Evolutionary conservation across 2,113 vertebrate species (phyloP).

Genomic region (Neomonachus schauinslandi): DNA sequence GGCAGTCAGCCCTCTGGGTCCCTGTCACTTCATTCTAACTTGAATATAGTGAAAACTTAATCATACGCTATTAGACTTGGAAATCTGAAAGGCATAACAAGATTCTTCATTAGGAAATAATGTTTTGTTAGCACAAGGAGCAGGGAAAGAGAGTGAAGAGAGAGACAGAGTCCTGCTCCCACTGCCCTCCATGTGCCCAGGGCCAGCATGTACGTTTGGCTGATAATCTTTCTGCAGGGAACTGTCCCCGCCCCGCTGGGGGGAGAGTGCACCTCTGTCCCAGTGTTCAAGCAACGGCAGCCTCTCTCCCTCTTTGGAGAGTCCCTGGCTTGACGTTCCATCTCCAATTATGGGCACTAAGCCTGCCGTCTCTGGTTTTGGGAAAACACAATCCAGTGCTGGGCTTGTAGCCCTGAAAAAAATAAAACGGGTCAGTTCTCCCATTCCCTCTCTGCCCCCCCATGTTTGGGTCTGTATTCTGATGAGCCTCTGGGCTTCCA

Average conservation of each 20-base stretch:
- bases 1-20: neutral
- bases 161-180: neutral
- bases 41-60: neutral
- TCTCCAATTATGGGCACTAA: neutral
- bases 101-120: neutral
- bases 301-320: neutral
- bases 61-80: neutral
- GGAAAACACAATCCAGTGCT: neutral
- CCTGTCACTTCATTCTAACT: neutral
- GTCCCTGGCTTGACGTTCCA: no score
- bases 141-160: neutral
- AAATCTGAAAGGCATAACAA: neutral
- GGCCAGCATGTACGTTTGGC: rapidly evolving
- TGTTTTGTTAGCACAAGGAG: neutral
- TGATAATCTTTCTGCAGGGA: neutral
- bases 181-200: rapidly evolving
- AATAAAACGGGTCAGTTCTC: neutral
- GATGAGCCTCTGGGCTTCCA: neutral
- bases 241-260: no score
- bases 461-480: neutral
- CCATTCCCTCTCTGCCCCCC: rapidly evolving
- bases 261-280: rapidly evolving
- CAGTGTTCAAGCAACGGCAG: rapidly evolving
- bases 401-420: neutral
- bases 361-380: neutral